Base-by-base conservation (phyloP, 2,113 vertebrate species). In the Oenanthe melanoleuca region DNA sequence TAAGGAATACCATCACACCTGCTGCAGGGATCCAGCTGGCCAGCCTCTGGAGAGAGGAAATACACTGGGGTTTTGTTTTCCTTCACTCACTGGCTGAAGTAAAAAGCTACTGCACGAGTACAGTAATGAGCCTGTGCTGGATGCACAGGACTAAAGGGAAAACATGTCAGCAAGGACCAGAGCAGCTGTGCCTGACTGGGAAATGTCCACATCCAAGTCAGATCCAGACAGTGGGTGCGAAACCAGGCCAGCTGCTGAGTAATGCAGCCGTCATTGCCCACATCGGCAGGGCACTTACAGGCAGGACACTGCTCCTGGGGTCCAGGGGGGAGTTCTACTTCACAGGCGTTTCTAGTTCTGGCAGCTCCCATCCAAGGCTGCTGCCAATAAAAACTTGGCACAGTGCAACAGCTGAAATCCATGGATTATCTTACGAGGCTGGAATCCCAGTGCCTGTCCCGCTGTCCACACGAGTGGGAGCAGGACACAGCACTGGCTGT, bases 181-280 rank as follows among this genome's bases (percentile, higher is more conserved):
- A 80, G 47, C 7, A 84, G 53, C 61, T 26, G 44, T 12, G 44
- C 47, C 24, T 44, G 60, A 21, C 21, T 21, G 42, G 52, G 26
- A 26, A 42, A 26, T 2, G 3, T 26, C 17, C 15, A 5, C 31
- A 45, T 26, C 55, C 86, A 57, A 72, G 34, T 6, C 9, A 33
- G 53, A n/a, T 19, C 24, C 80, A 71, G 88, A 34, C 50, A 22
- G 59, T 3, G 2, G 3, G 6, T 24, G 56, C 8, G 12, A 75
- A 65, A 11, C 1, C 0, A 20, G 17, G 64, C 21, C n/a, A 24
- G 66, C 6, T 14, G 21, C 47, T 93, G 91, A 97, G 70, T 55
- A 81, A 95, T 8, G 4, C 1, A 0, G 18, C 22, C 0, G 1
- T 86, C 92, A 70, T 3, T 1, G 1, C 42, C 33, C 40, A 0